Conservation (phyloP, 2,113 vertebrate species). For the Plectropomus leopardus region DNA sequence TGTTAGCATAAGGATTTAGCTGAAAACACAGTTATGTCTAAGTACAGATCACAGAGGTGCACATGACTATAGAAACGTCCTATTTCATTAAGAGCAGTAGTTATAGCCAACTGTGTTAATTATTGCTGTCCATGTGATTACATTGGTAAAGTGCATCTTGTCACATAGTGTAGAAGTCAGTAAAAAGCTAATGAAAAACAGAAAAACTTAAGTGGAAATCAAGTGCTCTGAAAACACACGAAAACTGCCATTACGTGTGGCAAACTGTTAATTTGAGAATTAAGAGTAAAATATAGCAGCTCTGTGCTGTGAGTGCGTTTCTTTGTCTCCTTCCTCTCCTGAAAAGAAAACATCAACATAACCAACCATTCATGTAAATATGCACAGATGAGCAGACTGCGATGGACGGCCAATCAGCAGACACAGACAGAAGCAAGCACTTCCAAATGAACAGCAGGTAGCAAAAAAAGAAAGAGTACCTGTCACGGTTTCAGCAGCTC, state of each 20-base stretch:
- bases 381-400: constrained; percentile 71
- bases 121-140: neutral
- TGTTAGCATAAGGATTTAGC: neutral
- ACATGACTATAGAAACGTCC: neutral
- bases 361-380: constrained; percentile 69
- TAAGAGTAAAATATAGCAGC: constrained; percentile 39
- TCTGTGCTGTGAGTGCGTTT: constrained; percentile 3
- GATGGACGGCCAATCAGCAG: constrained; percentile 70
- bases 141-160: neutral
- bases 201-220: constrained; percentile 24
- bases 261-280: constrained; percentile 50
- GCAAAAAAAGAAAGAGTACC: constrained; percentile 78
- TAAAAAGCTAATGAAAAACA: neutral
- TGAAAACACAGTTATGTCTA: neutral
- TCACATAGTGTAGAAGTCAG: neutral
- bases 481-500: constrained; percentile 86
- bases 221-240: constrained; percentile 28
- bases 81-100: neutral
- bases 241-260: constrained; percentile 44
- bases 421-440: constrained; percentile 64
- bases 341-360: constrained; percentile 50
- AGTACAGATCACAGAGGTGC: neutral
- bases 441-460: constrained; percentile 75
- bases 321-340: constrained; percentile 36
- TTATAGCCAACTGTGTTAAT: neutral